A percentile compares a stretch with the other conserved stretches of the same genome.
Conservation (phyloP, 2,113 vertebrate species). For the Trichomycterus rosablanca region DNA sequence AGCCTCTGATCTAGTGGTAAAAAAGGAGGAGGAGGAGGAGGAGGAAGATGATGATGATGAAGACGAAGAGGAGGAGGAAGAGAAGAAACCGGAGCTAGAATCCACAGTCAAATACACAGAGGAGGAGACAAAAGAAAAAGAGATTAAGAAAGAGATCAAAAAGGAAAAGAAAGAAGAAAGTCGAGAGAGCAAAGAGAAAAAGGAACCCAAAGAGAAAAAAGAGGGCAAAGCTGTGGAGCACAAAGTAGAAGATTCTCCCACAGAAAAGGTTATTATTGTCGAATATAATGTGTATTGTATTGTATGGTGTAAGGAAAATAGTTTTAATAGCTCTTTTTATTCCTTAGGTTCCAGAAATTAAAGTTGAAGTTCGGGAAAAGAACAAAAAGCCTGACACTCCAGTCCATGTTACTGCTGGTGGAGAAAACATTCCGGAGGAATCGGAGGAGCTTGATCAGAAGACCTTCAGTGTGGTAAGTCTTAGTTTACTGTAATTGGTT, state of each 20-base stretch:
- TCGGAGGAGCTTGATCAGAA: conserved; percentile 96
- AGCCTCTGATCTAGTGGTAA: conserved; percentile 66
- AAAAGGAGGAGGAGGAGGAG: conserved; percentile 61
- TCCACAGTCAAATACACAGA: conserved; percentile 70
- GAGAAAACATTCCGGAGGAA: conserved; percentile 84
- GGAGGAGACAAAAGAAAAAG: conserved; percentile 72
- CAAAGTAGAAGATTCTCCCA: conserved; percentile 77
- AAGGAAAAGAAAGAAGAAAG: conserved; percentile 80
- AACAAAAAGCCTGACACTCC: conserved; percentile 81
- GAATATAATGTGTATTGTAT: not conserved
- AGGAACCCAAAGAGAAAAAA: conserved; percentile 81
- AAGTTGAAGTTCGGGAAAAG: conserved; percentile 80
- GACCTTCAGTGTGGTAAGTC: conserved; percentile 96
- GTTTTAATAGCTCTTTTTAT: not conserved
- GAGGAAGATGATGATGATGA: conserved; percentile 76
- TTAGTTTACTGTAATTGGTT: no score
- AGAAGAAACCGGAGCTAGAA: conserved; percentile 76
- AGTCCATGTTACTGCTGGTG: conserved; percentile 80
- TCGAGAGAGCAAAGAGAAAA: conserved; percentile 81
- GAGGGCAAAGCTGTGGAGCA: conserved; percentile 77
- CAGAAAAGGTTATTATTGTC: conserved; percentile 68
- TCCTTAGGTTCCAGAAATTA: conserved; percentile 72
- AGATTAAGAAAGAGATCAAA: conserved; percentile 78
- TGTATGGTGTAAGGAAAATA: no score
- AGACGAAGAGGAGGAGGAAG: conserved; percentile 75